Conservation (phyloP, 2,113 vertebrate species). For the Chlorodrepanis virens region DNA sequence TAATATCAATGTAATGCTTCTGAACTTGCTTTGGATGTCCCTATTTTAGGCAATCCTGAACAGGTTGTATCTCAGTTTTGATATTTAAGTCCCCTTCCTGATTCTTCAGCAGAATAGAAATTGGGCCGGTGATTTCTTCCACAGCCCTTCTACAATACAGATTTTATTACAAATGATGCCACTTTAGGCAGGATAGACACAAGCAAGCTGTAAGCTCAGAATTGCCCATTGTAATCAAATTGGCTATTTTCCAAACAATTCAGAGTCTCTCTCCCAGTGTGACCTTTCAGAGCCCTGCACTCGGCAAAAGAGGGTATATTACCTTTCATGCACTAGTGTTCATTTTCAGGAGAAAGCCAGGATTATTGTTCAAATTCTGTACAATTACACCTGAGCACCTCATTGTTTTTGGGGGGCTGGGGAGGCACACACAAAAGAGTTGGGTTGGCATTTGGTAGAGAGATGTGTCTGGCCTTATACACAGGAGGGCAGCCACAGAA, state of each 20-base stretch:
- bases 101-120: slow-evolving; percentile 3
- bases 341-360: slow-evolving; percentile 35
- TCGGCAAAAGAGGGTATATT: slow-evolving; percentile 51
- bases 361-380: slow-evolving; percentile 46
- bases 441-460: neutral
- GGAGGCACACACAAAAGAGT: neutral
- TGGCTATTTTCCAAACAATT: slow-evolving; percentile 63
- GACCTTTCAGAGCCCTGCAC: slow-evolving; percentile 51
- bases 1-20: neutral
- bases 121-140: neutral
- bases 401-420: neutral
- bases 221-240: slow-evolving; percentile 62
- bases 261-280: slow-evolving; percentile 23
- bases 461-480: neutral
- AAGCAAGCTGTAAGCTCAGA: slow-evolving; percentile 39
- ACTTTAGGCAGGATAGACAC: slow-evolving; percentile 33
- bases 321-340: slow-evolving; percentile 33
- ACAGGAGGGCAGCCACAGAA: neutral
- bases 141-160: neutral
- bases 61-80: neutral
- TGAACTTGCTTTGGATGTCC: neutral
- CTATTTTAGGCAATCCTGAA: neutral
- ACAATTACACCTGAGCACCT: slow-evolving; percentile 22
- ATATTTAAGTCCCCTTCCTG: neutral
- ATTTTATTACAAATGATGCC: slow-evolving; percentile 47